These are phyloP conservation scores for Chelonoidis abingdonii DNA, from an alignment of 2,113 vertebrate genomes.

Conservation along the genomic window DNA sequence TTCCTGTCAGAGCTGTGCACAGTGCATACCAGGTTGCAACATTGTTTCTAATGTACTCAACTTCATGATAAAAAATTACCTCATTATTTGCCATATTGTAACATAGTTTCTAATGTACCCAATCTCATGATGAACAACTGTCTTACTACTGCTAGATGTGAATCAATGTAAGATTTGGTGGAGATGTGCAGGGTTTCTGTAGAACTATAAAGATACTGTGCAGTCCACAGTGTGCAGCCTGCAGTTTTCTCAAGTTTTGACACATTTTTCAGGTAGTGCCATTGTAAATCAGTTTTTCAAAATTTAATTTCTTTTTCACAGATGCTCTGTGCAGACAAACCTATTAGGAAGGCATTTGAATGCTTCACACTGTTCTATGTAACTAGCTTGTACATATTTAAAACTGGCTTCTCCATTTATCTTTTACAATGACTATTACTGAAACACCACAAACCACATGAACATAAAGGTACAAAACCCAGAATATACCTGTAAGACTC, in stretches of 20 bases:
- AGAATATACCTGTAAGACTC: background rate
- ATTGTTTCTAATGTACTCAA: background rate
- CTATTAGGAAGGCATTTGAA: background rate
- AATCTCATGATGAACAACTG: too few relatives aligned
- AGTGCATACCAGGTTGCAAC: background rate
- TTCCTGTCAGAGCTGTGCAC: background rate
- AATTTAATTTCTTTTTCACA: conserved; percentile 15
- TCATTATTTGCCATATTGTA: too few relatives aligned
- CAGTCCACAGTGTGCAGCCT: background rate
- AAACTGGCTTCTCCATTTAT: background rate
- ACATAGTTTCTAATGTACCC: too few relatives aligned
- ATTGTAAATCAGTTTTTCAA: background rate
- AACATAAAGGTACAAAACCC: background rate
- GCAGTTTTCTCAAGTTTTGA: background rate
- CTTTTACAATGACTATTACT: background rate
- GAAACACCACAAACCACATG: background rate
- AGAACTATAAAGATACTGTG: background rate
- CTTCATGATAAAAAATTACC: too few relatives aligned
- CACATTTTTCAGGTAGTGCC: background rate
- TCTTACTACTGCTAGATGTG: background rate
- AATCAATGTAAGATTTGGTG: background rate
- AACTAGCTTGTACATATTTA: background rate
- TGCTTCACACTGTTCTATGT: background rate
- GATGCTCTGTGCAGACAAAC: background rate
- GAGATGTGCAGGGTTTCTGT: background rate